Evolutionary conservation across 2,888 invertebrate species (phyloP).

Genomic region (Nemotelus nigrinus): DNA sequence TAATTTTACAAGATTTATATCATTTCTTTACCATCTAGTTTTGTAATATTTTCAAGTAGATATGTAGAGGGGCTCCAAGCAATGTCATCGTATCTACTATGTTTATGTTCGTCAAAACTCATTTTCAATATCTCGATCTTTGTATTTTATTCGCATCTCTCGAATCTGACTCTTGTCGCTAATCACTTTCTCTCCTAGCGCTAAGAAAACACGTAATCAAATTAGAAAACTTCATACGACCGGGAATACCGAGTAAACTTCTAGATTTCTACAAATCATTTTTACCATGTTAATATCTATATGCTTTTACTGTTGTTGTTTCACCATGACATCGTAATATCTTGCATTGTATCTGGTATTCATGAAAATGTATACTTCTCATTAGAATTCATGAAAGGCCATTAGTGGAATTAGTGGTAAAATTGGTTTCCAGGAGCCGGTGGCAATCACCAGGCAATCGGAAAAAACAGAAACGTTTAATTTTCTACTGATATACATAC

Average conservation of each 20-base stretch:
- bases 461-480: too few relatives aligned
- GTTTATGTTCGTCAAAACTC: background rate
- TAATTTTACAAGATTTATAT: background rate
- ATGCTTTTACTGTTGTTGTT: slow-evolving; percentile 31
- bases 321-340: slow-evolving; percentile 1
- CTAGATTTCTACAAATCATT: slow-evolving; percentile 46
- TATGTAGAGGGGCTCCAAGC: background rate
- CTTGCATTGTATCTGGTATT: slow-evolving; percentile 11
- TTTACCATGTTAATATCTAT: slow-evolving; percentile 39
- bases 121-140: background rate
- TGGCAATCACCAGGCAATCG: too few relatives aligned
- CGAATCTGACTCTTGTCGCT: background rate
- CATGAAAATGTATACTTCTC: background rate
- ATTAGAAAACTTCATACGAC: background rate
- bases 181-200: background rate
- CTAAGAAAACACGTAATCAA: background rate
- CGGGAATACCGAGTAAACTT: background rate
- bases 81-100: background rate
- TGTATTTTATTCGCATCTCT: background rate
- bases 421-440: too few relatives aligned
- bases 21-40: background rate
- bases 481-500: too few relatives aligned
- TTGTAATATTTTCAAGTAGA: background rate
- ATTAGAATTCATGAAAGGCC: slow-evolving; percentile 17
- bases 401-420: too few relatives aligned